phyloP scores from a whole-genome alignment of 2,113 vertebrate genomes.

The Myiagra hebetior region DNA sequence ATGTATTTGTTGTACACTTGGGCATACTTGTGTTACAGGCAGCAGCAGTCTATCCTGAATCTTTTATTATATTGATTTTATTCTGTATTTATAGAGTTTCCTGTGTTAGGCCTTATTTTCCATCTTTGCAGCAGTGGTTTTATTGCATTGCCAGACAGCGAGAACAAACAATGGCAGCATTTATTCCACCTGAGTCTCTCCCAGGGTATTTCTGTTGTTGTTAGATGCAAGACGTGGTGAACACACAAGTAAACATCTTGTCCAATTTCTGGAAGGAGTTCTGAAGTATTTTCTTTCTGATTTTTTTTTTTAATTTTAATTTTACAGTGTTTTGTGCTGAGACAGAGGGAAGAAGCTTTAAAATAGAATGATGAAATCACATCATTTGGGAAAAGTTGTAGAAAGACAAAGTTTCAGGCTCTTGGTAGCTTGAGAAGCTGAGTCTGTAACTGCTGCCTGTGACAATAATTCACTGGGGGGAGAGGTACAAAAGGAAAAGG shows the following conservation, averaged over 20 bases:
- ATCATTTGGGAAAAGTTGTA: background rate
- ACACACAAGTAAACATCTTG: background rate
- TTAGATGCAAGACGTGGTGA: background rate
- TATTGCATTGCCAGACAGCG: background rate
- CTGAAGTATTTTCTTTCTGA: background rate
- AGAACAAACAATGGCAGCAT: background rate
- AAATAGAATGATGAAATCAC: background rate
- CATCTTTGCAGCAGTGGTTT: background rate
- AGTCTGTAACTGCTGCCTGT: background rate
- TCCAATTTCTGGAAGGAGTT: background rate
- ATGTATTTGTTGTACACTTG: background rate
- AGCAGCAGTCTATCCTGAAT: background rate
- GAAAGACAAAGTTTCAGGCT: background rate
- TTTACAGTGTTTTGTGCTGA: background rate
- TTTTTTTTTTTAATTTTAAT: background rate
- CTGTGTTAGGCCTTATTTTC: conserved; percentile 3
- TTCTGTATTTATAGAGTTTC: background rate
- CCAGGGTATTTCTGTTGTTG: background rate
- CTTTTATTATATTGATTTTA: conserved; percentile 32
- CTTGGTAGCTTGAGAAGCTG: background rate
- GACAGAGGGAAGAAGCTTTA: background rate
- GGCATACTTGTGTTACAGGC: background rate
- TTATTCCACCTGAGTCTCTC: background rate
- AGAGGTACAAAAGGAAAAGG: background rate
- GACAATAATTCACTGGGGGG: background rate